Percentiles rank a stretch among this genome's conserved stretches.
phyloP scores from a whole-genome alignment of 2,797 vertebrate species.

The Bovichtus variegatus region DNA sequence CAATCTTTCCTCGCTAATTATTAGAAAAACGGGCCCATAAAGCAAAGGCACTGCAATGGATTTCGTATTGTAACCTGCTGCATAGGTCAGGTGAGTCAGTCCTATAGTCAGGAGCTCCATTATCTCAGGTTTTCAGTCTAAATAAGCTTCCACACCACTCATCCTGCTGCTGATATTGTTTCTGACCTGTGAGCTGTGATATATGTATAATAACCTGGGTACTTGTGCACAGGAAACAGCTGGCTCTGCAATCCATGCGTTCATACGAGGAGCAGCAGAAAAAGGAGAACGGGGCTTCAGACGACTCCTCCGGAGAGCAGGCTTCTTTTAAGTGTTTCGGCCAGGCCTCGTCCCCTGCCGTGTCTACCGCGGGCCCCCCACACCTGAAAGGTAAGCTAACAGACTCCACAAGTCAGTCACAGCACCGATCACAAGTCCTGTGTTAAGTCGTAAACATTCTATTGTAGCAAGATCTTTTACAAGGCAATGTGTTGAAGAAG shows the following conservation, averaged over 20 bases:
- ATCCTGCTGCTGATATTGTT: constrained; percentile 16
- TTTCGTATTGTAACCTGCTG: constrained; percentile 12
- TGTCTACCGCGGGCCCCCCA: constrained; percentile 91
- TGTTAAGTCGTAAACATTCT: constrained; percentile 46
- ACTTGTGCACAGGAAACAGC: constrained; percentile 90
- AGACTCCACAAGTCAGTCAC: constrained; percentile 42
- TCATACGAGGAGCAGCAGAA: constrained; percentile 97
- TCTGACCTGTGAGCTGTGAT: constrained; percentile 29
- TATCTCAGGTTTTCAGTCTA: not conserved
- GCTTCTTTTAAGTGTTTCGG: constrained; percentile 93
- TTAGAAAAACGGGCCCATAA: not conserved
- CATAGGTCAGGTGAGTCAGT: constrained; percentile 5
- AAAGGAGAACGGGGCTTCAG: constrained; percentile 93
- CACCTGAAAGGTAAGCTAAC: constrained; percentile 92
- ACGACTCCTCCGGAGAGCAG: constrained; percentile 97
- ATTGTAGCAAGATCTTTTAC: constrained; percentile 15
- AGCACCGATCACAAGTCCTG: constrained; percentile 14
- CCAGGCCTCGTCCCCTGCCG: constrained; percentile 91
- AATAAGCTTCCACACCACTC: not conserved
- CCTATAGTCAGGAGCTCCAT: not conserved
- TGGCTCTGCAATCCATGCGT: constrained; percentile 96
- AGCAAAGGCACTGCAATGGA: not conserved
- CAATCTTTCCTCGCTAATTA: not conserved
- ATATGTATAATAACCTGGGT: constrained; percentile 44
- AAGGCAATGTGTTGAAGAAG: not conserved